Base-by-base conservation (phyloP, 1,140 invertebrate genomes). In the Uloborus diversus region DNA sequence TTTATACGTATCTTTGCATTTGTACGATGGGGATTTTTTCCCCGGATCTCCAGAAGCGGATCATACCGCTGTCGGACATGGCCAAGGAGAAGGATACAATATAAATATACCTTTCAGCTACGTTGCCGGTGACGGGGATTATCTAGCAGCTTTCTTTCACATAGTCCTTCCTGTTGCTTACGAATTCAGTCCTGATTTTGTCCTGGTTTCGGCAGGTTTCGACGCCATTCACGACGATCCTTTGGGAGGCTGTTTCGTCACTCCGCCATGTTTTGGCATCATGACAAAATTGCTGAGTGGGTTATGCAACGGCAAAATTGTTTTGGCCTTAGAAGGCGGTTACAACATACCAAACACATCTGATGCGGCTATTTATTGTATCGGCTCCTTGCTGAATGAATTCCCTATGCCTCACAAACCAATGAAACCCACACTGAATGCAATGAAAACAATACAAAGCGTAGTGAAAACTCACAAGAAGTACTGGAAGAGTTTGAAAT, bases 101-200 rank as follows among this genome's bases (percentile, higher is more conserved):
- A 90, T 98, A 4, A 98, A 98, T 85, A 93, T 98, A 84, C 94
- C 96, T 0, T 97, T 95, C 93, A 95, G 94, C 86, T 91, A 92
- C 86, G 91, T 13, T 64, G 49, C 96, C 92, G 92, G 93, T 3
- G 94, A 98, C 88, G 86, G 91, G 47, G 96, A 99, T 83, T 99
- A 99, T 84, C 87, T 96, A 11, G 88, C 93, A 56, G 95, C 94
- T 23, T 97, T 98, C 85, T 91, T 92, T 57, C 92, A 95, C 84
- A 88, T 99, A 13, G 89, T 99, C 28, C 89, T 99, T 84, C 97
- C 97, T 0, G 91, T 98, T 70, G 94, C 94, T 1, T 96, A 96
- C 86, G 91, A 96, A 86, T 98, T 92, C 87, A 90, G 92, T 85
- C 96, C 96, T 0, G 92, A 99, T 82, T 87, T 99, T 65, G 92